Evolutionary conservation across 1,140 invertebrate genomes (phyloP).

Genomic region (Onthophagus taurus): DNA sequence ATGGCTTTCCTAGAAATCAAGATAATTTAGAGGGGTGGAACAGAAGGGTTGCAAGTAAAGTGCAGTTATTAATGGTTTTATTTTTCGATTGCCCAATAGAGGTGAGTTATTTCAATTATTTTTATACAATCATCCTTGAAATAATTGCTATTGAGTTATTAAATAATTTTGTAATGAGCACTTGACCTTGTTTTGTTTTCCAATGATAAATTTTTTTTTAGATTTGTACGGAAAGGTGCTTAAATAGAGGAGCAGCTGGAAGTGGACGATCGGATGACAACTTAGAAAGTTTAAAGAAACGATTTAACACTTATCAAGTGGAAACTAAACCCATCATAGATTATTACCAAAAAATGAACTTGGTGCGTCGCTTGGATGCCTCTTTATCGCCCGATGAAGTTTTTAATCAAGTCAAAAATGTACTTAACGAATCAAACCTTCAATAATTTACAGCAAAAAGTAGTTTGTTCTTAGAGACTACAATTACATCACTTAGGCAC

Average conservation of each 20-base stretch:
- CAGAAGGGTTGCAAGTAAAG: slow-evolving; percentile 73
- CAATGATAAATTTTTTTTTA: slow-evolving; percentile 22
- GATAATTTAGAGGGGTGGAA: slow-evolving; percentile 97
- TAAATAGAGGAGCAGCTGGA: slow-evolving; percentile 75
- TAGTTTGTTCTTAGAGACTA: no score
- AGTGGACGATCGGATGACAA: slow-evolving; percentile 96
- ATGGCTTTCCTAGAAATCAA: slow-evolving; percentile 97
- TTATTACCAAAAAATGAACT: slow-evolving; percentile 60
- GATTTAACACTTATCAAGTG: slow-evolving; percentile 82
- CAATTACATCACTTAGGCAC: no score
- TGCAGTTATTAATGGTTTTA: slow-evolving; percentile 79
- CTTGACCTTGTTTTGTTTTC: not conserved
- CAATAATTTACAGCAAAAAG: no score
- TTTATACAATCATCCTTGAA: slow-evolving; percentile 6
- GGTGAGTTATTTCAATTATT: slow-evolving; percentile 32
- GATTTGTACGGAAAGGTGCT: slow-evolving; percentile 72
- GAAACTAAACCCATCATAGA: slow-evolving; percentile 93
- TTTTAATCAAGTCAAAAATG: slow-evolving; percentile 27
- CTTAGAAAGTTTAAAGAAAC: slow-evolving; percentile 77
- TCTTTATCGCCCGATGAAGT: slow-evolving; percentile 59
- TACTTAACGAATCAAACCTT: slow-evolving; percentile 18
- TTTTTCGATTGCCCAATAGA: slow-evolving; percentile 88
- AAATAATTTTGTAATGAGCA: slow-evolving; percentile 13
- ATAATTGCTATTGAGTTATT: no score
- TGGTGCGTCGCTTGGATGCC: slow-evolving; percentile 75